A percentile compares a stretch with the other conserved stretches of the same genome.
phyloP scores from a whole-genome alignment of 2,113 vertebrate species.

The Brachirus orientalis region DNA sequence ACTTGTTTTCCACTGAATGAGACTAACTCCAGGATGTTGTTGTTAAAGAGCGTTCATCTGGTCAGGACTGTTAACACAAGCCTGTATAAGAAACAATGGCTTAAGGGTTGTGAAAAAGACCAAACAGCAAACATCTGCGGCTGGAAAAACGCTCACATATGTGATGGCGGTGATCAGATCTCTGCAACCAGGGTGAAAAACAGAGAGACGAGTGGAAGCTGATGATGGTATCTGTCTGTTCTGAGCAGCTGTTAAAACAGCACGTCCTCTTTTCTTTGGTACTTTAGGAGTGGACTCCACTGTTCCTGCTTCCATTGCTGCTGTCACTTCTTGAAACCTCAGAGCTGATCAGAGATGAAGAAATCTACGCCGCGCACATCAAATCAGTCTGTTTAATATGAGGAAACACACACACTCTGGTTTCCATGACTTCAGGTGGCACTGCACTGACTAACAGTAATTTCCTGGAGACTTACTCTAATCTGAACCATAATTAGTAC shows the following conservation, averaged over 20 bases:
- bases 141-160: conserved; percentile 7
- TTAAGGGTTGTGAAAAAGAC: background rate
- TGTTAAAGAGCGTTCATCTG: conserved; percentile 12
- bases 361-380: no score
- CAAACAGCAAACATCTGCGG: background rate
- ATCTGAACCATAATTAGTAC: no score
- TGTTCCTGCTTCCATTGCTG: background rate
- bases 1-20: no score
- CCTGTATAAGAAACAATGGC: background rate
- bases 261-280: background rate
- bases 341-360: no score
- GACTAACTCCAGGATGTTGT: background rate
- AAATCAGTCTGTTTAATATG: no score
- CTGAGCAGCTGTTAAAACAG: background rate
- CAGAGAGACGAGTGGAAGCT: no score
- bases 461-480: no score
- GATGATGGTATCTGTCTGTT: background rate
- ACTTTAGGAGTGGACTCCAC: background rate
- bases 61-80: background rate
- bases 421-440: no score
- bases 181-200: background rate
- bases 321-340: no score
- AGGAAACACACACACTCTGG: no score
- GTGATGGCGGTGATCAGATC: background rate
- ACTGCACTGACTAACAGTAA: no score